phyloP scores from a whole-genome alignment of 2,797 vertebrate species.

The Bucorvus abyssinicus region DNA sequence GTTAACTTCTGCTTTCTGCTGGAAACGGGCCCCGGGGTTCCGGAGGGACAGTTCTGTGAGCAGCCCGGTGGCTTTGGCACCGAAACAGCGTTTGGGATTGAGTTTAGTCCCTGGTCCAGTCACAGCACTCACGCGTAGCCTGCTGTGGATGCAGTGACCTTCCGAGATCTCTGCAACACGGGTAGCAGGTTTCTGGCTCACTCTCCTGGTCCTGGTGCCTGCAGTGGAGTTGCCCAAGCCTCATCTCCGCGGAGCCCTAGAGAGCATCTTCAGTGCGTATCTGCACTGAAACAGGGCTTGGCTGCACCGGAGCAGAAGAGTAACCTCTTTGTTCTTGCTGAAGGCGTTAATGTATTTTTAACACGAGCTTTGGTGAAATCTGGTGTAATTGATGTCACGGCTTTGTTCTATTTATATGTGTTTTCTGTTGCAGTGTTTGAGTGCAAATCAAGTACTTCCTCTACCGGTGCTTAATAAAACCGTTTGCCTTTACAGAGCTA shows the following conservation, averaged over 20 bases:
- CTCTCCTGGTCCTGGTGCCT: neutral
- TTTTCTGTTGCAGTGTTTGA: neutral
- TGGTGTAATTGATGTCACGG: neutral
- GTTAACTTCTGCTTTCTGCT: neutral
- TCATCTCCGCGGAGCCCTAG: neutral
- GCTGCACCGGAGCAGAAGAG: neutral
- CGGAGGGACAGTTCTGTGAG: neutral
- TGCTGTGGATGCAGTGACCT: neutral
- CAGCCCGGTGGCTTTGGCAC: neutral
- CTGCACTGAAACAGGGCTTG: neutral
- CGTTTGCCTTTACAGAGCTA: constrained; percentile 86
- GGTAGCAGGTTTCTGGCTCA: neutral
- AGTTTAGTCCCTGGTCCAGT: neutral
- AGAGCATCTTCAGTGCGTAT: neutral
- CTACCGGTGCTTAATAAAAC: neutral
- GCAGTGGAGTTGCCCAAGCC: neutral
- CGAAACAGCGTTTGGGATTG: neutral
- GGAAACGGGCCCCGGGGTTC: neutral
- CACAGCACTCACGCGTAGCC: neutral
- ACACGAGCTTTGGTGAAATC: neutral
- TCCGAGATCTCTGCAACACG: neutral
- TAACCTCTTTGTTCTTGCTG: neutral
- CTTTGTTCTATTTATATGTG: neutral
- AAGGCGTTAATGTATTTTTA: neutral
- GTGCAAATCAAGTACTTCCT: neutral